Evolutionary conservation across 2,113 vertebrate genomes (phyloP), one percentile per base, ranked within the genome.

Genomic region (Ellobius talpinus): DNA sequence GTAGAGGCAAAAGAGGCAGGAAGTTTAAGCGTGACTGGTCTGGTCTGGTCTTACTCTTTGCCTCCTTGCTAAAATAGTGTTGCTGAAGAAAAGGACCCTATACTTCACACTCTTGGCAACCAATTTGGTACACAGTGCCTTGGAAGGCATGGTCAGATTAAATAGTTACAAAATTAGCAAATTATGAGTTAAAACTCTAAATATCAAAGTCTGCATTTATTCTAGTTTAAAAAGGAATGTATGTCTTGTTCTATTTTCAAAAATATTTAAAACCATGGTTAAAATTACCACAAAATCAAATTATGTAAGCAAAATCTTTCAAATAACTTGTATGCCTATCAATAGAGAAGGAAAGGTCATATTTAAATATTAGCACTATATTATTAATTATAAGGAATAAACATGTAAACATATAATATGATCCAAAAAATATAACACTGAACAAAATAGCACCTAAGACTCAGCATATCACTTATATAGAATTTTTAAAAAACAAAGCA

Each of bases 1-100:
- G 98, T 98, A 98, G 98, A 97, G 97, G 98, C 98, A 98, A 98
- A 98, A 98, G 98, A 98, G 98, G 98, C 98, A 98, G 97, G 97
- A 98, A 98, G 97, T 97, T 97, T 98, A 97, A 98, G 98, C 42
- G 98, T 97, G 95, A 97, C 96, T 65, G 95, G 77, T 96, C 84
- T 91, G 91, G 94, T 91, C 74, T 94, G 52, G 90, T 76, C 89
- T 95, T 97, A 96, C 87, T 96, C 90, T 98, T 79, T 98, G 98
- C 97, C 98, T 98, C 98, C 76, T 98, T 98, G 98, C 97, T 98
- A 98, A 98, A 89, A 96, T 93, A 96, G 96, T 89, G 97, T 89
- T 97, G 94, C 86, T 96, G 97, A 98, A 96, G 68, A 55, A 96
- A 97, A 96, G 96, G 66, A 76, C 90, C 52, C 66, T 95, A 39